Percentiles rank a stretch among this genome's conserved stretches.
These are phyloP conservation scores for Acronicta leporina DNA, from an alignment of 2,888 invertebrate genomes.

Conservation along the genomic window DNA sequence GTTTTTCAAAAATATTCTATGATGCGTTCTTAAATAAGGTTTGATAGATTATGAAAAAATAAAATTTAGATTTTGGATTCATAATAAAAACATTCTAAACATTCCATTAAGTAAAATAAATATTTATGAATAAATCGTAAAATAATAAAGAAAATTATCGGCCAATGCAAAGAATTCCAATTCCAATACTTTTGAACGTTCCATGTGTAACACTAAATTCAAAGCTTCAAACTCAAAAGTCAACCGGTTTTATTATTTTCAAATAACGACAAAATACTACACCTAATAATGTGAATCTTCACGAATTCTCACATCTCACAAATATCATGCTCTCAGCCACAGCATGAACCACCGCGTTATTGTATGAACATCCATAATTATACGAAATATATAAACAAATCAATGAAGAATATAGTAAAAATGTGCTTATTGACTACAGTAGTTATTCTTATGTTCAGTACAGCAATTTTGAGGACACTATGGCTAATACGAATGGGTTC, in stretches of 20 bases:
- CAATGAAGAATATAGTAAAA: conserved; percentile 5
- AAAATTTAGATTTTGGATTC: no score
- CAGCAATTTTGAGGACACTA: conserved; percentile 59
- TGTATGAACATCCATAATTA: not conserved
- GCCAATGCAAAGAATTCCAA: no score
- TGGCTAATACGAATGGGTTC: conserved; percentile 68
- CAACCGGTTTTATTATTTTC: not conserved
- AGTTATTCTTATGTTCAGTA: conserved; percentile 49
- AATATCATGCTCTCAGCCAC: not conserved
- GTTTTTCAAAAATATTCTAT: no score
- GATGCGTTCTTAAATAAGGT: not conserved
- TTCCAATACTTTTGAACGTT: no score
- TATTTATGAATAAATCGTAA: no score
- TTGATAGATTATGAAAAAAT: no score
- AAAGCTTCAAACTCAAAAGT: no score
- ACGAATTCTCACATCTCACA: not conserved
- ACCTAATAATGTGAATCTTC: not conserved
- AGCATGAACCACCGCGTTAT: not conserved
- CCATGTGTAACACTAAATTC: no score
- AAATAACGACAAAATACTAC: not conserved
- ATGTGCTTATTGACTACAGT: conserved; percentile 63
- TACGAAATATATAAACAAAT: not conserved
- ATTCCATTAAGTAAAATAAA: no score
- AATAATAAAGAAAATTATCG: no score
- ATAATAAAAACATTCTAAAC: no score